Evolutionary conservation across 2,888 invertebrate species (phyloP).

Genomic region (Nineta flava): DNA sequence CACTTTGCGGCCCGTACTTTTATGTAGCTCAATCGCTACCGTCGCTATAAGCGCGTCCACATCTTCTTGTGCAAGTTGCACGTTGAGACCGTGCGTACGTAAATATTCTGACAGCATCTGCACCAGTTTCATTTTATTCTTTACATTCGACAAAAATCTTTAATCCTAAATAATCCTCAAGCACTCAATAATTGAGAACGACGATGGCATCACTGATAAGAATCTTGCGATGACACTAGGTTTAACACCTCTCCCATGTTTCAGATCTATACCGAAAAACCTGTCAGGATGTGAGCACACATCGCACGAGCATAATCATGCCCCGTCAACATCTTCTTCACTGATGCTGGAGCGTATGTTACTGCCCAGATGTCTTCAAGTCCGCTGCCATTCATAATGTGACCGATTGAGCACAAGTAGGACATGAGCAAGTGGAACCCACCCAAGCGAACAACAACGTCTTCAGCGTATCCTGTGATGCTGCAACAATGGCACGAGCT

Average conservation of each 20-base stretch:
- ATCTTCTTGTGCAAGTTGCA: neutral
- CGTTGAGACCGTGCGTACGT: neutral
- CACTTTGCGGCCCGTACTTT: neutral
- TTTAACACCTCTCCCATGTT: neutral
- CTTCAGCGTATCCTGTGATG: neutral
- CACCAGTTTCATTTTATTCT: neutral
- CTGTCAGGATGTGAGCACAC: neutral
- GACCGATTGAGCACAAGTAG: too few relatives aligned
- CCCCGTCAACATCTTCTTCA: too few relatives aligned
- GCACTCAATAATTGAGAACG: too few relatives aligned
- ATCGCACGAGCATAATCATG: too few relatives aligned
- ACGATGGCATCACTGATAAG: too few relatives aligned
- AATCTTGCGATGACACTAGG: too few relatives aligned
- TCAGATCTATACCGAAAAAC: neutral
- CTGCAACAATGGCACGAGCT: neutral
- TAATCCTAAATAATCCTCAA: neutral
- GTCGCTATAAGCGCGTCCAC: neutral
- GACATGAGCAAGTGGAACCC: too few relatives aligned
- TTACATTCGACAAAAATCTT: neutral
- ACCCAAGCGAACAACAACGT: neutral
- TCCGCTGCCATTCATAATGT: too few relatives aligned
- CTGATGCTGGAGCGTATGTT: too few relatives aligned
- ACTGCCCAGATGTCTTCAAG: too few relatives aligned
- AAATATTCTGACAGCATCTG: too few relatives aligned
- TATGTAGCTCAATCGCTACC: neutral